Conservation (phyloP, 2,113 vertebrate genomes). For the Albula goreensis region DNA sequence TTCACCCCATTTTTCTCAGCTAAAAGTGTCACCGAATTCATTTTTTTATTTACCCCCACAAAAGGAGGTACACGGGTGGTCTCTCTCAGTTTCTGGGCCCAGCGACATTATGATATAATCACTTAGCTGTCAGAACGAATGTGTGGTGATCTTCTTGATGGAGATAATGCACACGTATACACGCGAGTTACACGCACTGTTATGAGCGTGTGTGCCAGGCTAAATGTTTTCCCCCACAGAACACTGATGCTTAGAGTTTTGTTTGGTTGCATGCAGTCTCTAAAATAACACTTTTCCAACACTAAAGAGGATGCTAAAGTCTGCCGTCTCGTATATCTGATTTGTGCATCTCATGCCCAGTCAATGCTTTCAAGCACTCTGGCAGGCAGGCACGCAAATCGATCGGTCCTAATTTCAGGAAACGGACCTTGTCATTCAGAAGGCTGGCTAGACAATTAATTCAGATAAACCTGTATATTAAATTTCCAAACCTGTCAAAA, state of each 20-base stretch:
- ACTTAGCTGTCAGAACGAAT: neutral
- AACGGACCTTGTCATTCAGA: conserved; percentile 23
- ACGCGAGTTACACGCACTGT: neutral
- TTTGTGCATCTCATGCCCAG: neutral
- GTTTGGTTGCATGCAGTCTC: neutral
- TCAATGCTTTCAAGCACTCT: neutral
- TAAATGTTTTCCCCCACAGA: neutral
- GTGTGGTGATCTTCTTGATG: no score
- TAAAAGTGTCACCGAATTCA: neutral
- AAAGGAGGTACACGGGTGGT: neutral
- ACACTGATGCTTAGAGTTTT: neutral
- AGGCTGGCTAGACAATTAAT: conserved; percentile 34
- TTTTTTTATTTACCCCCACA: no score
- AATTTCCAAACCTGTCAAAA: conserved; percentile 18
- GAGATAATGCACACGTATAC: no score
- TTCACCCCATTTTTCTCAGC: neutral
- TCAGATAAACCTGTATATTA: conserved; percentile 42
- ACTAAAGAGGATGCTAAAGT: neutral
- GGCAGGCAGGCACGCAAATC: conserved; percentile 4
- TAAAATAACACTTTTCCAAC: neutral
- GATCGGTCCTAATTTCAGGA: conserved; percentile 30
- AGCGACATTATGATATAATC: neutral
- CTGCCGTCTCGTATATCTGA: neutral
- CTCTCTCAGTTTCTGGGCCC: neutral
- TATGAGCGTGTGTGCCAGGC: neutral